Percentiles rank a stretch among this genome's conserved stretches.
These are phyloP conservation scores for Strigamia transsilvanica DNA, from an alignment of 2,888 invertebrate species.

Conservation along the genomic window DNA sequence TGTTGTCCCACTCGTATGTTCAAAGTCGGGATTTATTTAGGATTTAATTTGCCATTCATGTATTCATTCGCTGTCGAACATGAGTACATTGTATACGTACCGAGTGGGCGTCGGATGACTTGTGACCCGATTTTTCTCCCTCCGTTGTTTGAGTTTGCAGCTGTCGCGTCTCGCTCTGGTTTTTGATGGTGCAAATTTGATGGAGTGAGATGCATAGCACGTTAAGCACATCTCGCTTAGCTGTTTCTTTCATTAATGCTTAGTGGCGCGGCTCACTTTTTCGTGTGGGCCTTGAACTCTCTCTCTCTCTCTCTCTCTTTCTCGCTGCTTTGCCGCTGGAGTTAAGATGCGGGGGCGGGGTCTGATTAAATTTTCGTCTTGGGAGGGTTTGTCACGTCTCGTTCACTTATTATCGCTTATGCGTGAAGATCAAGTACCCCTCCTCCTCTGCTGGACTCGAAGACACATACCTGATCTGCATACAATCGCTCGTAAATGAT, in stretches of 20 bases:
- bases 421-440: slow-evolving; percentile 21
- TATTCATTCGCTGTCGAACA: slow-evolving; percentile 39
- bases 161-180: slow-evolving; percentile 28
- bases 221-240: slow-evolving; percentile 14
- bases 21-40: neutral
- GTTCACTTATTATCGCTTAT: slow-evolving; percentile 46
- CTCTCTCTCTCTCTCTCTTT: too few relatives aligned
- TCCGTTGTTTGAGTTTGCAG: neutral
- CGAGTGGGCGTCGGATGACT: slow-evolving; percentile 24
- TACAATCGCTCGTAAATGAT: slow-evolving; percentile 43
- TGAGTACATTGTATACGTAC: slow-evolving; percentile 39
- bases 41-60: slow-evolving; percentile 3
- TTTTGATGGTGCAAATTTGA: slow-evolving; percentile 42
- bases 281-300: slow-evolving; percentile 4
- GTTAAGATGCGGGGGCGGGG: neutral
- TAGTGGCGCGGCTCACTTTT: neutral
- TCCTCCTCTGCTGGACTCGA: slow-evolving; percentile 1
- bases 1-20: neutral
- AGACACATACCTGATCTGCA: slow-evolving; percentile 41
- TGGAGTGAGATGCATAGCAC: slow-evolving; percentile 28
- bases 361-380: slow-evolving; percentile 48
- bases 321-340: neutral
- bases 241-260: neutral
- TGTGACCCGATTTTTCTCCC: slow-evolving; percentile 4
- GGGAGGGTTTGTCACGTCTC: slow-evolving; percentile 49